These are phyloP conservation scores for Crossocerus cetratus DNA, from an alignment of 2,888 invertebrate genomes.

Conservation along the genomic window DNA sequence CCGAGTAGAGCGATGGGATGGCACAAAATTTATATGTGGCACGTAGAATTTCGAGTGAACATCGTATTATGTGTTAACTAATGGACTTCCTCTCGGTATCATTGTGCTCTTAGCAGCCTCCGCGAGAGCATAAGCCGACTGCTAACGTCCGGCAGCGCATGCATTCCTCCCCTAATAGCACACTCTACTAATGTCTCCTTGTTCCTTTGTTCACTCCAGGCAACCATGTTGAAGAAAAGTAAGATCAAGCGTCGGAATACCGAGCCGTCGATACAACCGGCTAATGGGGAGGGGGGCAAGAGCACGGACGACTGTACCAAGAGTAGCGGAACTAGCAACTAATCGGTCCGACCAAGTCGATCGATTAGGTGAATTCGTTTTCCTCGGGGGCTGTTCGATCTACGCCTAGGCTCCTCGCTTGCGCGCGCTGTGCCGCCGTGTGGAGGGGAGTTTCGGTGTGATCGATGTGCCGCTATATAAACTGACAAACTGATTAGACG, in stretches of 20 bases:
- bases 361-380: slow-evolving; percentile 43
- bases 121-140: slow-evolving; percentile 50
- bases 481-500: slow-evolving; percentile 12
- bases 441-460: slow-evolving; percentile 67
- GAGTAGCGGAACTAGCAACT: slow-evolving; percentile 67
- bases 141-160: slow-evolving; percentile 70
- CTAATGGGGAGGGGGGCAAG: slow-evolving; percentile 85
- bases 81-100: slow-evolving; percentile 52
- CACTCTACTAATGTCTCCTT: slow-evolving; percentile 74
- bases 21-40: slow-evolving; percentile 50
- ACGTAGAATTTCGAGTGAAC: slow-evolving; percentile 56
- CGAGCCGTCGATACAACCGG: slow-evolving; percentile 86
- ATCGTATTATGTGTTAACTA: slow-evolving; percentile 57
- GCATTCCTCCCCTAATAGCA: slow-evolving; percentile 69
- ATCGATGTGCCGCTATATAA: slow-evolving; percentile 48
- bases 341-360: slow-evolving; percentile 56
- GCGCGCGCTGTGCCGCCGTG: slow-evolving; percentile 40
- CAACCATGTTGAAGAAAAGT: slow-evolving; percentile 99
- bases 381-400: slow-evolving; percentile 39
- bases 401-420: slow-evolving; percentile 64
- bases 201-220: slow-evolving; percentile 83
- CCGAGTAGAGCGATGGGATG: slow-evolving; percentile 43
- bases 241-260: slow-evolving; percentile 98
- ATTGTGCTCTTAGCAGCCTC: slow-evolving; percentile 48
- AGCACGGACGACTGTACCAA: slow-evolving; percentile 80